Evolutionary conservation across 2,888 invertebrate genomes (phyloP).

Genomic region (Phlogophora meticulosa): DNA sequence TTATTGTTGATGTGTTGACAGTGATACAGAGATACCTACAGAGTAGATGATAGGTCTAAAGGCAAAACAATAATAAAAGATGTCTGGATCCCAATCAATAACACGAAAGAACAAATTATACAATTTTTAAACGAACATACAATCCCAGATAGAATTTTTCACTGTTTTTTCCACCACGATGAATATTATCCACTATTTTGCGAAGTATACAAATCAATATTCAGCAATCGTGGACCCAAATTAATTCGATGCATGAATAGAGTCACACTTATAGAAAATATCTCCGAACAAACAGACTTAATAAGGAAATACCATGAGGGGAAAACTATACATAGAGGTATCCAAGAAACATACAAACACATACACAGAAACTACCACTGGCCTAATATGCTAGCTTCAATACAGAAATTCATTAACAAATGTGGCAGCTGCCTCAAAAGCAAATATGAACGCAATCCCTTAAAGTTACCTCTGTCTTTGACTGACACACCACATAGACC

Average conservation of each 20-base stretch:
- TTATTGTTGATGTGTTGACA: too few relatives aligned
- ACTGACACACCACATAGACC: constrained; percentile 58
- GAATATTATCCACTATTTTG: constrained; percentile 22
- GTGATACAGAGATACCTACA: constrained; percentile 46
- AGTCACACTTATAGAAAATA: constrained; percentile 55
- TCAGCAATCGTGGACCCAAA: constrained; percentile 59
- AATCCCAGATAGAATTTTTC: constrained; percentile 14
- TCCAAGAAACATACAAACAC: constrained; percentile 44
- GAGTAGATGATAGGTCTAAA: constrained; percentile 59
- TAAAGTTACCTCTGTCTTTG: constrained; percentile 61
- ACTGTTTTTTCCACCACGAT: constrained; percentile 22
- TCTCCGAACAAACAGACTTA: constrained; percentile 30
- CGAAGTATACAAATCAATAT: constrained; percentile 51
- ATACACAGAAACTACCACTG: constrained; percentile 45
- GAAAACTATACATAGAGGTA: constrained; percentile 38
- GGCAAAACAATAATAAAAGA: constrained; percentile 29
- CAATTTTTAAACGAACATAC: constrained; percentile 38
- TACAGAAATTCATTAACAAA: constrained; percentile 66
- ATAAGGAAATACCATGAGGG: constrained; percentile 45
- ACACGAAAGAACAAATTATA: constrained; percentile 52
- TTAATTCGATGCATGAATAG: constrained; percentile 48
- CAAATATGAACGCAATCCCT: constrained; percentile 66
- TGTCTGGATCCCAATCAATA: constrained; percentile 22
- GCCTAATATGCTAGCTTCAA: constrained; percentile 51
- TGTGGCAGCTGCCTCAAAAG: constrained; percentile 63